A percentile compares a stretch with the other conserved stretches of the same genome.
Conservation (phyloP, 2,888 invertebrate species). For the Camponotus fellah region DNA sequence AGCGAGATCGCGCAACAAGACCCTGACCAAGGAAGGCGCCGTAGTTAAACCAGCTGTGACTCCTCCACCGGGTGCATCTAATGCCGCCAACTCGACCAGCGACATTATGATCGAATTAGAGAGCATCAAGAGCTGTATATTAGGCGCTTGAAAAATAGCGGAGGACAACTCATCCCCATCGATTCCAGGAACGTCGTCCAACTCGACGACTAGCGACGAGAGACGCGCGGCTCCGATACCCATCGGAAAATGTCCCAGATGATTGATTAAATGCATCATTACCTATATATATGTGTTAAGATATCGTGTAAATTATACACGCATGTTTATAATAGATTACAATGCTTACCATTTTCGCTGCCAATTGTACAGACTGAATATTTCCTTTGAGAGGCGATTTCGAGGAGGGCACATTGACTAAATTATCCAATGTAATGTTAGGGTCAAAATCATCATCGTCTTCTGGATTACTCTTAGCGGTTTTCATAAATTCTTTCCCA, state of each 20-base stretch:
- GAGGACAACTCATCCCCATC: conserved; percentile 92
- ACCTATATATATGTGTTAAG: conserved; percentile 87
- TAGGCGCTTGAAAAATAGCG: conserved; percentile 94
- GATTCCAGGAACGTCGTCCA: conserved; percentile 94
- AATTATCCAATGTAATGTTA: conserved; percentile 91
- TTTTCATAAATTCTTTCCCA: conserved; percentile 70
- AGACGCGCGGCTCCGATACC: conserved; percentile 95
- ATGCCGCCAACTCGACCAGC: conserved; percentile 94
- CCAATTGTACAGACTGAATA: conserved; percentile 87
- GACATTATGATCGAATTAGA: conserved; percentile 94
- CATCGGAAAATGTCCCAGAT: conserved; percentile 98
- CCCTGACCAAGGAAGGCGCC: conserved; percentile 89
- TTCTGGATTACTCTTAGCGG: conserved; percentile 71
- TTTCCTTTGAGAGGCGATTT: conserved; percentile 82
- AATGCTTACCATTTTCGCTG: conserved; percentile 87
- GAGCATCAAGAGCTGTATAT: conserved; percentile 94
- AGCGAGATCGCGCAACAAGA: conserved; percentile 95
- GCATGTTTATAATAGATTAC: not conserved
- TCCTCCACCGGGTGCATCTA: conserved; percentile 93
- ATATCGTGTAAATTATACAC: conserved; percentile 4
- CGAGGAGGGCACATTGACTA: conserved; percentile 86
- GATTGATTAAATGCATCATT: conserved; percentile 95
- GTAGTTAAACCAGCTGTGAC: conserved; percentile 87
- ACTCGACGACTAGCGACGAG: conserved; percentile 96
- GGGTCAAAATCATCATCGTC: conserved; percentile 90